Conservation (phyloP, 2,797 vertebrate genomes). For the Etheostoma nigrum region DNA sequence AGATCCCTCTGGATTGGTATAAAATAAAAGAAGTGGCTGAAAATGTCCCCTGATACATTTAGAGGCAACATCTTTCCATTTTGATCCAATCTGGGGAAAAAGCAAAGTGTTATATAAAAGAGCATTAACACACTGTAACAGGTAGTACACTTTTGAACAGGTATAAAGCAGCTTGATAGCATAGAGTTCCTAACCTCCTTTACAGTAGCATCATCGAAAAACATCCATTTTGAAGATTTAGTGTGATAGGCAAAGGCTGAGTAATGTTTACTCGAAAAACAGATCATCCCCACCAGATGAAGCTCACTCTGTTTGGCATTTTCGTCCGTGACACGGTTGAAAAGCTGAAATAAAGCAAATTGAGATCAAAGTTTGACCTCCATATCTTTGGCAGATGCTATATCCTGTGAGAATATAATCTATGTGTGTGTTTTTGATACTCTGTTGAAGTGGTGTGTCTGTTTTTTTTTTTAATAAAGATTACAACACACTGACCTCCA, state of each 20-base stretch:
- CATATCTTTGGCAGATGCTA: conserved; percentile 23
- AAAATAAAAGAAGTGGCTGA: conserved; percentile 96
- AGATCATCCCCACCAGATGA: conserved; percentile 97
- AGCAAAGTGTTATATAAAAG: conserved; percentile 12
- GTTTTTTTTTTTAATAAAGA: not conserved
- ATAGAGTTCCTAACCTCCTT: conserved; percentile 90
- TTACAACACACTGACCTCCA: conserved; percentile 2
- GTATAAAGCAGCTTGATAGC: conserved; percentile 37
- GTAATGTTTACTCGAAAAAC: conserved; percentile 97
- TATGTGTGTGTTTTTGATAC: conserved; percentile 14
- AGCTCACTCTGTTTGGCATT: conserved; percentile 95
- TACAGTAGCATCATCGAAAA: conserved; percentile 98
- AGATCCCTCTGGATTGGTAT: conserved; percentile 94
- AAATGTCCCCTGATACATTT: conserved; percentile 97
- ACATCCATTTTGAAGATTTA: conserved; percentile 97
- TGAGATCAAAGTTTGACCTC: conserved; percentile 44
- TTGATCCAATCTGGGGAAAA: conserved; percentile 90
- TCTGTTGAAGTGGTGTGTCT: not conserved
- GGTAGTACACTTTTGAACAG: conserved; percentile 18
- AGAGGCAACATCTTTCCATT: conserved; percentile 98
- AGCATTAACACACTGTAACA: conserved; percentile 20
- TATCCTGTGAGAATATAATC: conserved; percentile 48
- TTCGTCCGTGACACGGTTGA: conserved; percentile 97
- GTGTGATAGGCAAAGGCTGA: conserved; percentile 98
- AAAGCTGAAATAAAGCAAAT: conserved; percentile 88